These are phyloP conservation scores for Drosophila sp. DNA, from an alignment of 1,140 invertebrate genomes.

Conservation along the genomic window DNA sequence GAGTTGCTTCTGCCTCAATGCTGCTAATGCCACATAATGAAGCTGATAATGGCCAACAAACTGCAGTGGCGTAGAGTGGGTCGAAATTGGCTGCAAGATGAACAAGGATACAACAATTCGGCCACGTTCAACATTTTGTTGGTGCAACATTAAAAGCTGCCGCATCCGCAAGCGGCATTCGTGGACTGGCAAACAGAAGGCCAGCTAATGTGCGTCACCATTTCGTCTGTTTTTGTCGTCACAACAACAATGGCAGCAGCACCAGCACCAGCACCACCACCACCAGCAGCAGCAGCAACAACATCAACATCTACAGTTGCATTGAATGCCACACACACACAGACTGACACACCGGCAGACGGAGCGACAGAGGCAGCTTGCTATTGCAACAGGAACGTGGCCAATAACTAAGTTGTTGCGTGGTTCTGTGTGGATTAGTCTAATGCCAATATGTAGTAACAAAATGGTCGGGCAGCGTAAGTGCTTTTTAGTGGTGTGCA, in stretches of 20 bases:
- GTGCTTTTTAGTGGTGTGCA: slow-evolving; percentile 66
- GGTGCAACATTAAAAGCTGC: slow-evolving; percentile 61
- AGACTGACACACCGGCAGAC: neutral
- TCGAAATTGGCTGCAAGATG: slow-evolving; percentile 40
- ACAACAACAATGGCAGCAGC: slow-evolving; percentile 28
- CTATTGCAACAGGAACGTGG: slow-evolving; percentile 26
- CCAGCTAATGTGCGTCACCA: slow-evolving; percentile 68
- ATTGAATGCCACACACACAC: neutral
- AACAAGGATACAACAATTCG: slow-evolving; percentile 39
- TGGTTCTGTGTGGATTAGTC: slow-evolving; percentile 65
- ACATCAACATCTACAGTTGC: neutral
- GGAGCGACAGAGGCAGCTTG: neutral
- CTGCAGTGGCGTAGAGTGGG: neutral
- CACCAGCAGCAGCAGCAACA: slow-evolving; percentile 30
- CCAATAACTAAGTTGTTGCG: slow-evolving; percentile 71
- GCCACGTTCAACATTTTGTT: slow-evolving; percentile 70
- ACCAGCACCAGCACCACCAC: too few relatives aligned
- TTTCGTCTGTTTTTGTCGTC: slow-evolving; percentile 49
- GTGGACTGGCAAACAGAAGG: neutral
- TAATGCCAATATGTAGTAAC: slow-evolving; percentile 77
- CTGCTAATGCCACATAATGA: slow-evolving; percentile 80
- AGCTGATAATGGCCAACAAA: slow-evolving; percentile 76
- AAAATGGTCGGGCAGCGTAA: slow-evolving; percentile 39
- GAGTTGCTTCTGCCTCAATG: slow-evolving; percentile 17
- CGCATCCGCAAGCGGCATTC: slow-evolving; percentile 1